Percentiles rank a stretch among this genome's conserved stretches.
These are phyloP conservation scores for Meteorus cinctellus DNA, from an alignment of 2,888 invertebrate species.

Conservation along the genomic window DNA sequence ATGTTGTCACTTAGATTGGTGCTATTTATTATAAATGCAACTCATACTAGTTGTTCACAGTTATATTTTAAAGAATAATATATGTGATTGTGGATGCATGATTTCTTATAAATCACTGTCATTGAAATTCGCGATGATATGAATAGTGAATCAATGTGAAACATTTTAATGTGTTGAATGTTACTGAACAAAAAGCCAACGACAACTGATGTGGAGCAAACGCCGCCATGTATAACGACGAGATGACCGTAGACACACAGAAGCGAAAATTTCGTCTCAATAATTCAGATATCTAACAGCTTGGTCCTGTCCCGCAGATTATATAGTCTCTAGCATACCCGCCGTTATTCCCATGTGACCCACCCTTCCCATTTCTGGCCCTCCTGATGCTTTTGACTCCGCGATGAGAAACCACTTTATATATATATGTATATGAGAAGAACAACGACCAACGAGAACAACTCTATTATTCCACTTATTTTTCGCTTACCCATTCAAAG, in stretches of 20 bases:
- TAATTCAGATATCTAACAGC: constrained; percentile 73
- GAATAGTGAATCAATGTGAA: neutral
- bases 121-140: neutral
- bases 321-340: constrained; percentile 65
- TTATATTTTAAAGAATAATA: no score
- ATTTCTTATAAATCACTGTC: no score
- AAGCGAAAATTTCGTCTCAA: constrained; percentile 71
- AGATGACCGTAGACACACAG: constrained; percentile 70
- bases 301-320: constrained; percentile 73
- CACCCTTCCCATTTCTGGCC: constrained; percentile 41
- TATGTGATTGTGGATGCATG: no score
- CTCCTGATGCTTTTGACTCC: constrained; percentile 49
- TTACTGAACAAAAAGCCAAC: constrained; percentile 40
- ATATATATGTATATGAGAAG: constrained; percentile 23
- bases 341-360: constrained; percentile 50
- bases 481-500: no score
- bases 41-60: no score
- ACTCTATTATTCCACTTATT: constrained; percentile 50
- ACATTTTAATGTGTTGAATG: neutral
- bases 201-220: constrained; percentile 50
- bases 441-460: neutral
- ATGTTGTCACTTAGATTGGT: no score
- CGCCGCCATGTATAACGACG: constrained; percentile 69
- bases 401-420: constrained; percentile 52
- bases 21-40: no score